These are phyloP conservation scores for Neoseiulus cucumeris DNA, from an alignment of 1,140 invertebrate species.

Conservation along the genomic window DNA sequence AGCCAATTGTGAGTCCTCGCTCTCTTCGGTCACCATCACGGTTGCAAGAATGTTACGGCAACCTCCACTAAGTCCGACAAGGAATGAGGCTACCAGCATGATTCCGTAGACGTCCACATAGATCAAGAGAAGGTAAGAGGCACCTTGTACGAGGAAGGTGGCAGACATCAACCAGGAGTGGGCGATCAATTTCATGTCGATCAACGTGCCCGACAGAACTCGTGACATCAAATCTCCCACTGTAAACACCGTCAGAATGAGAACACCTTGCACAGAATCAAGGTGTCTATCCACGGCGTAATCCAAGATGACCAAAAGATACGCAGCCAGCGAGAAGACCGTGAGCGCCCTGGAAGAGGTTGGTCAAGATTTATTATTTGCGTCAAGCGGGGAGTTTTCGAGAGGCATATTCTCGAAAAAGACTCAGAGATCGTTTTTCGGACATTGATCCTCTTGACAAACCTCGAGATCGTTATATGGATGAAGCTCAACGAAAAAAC, in stretches of 20 bases:
- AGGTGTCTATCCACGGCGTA: background rate
- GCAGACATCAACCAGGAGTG: background rate
- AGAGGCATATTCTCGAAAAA: background rate
- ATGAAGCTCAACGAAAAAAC: background rate
- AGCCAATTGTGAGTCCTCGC: background rate
- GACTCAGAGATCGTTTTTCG: background rate
- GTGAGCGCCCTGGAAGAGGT: background rate
- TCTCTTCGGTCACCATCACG: background rate
- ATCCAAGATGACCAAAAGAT: background rate
- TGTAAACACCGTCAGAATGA: background rate
- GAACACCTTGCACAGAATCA: background rate
- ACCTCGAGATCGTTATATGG: slow-evolving; percentile 1
- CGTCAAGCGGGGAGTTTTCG: background rate
- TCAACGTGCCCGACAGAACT: background rate
- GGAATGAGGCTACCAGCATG: background rate
- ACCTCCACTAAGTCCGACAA: background rate
- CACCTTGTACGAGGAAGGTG: background rate
- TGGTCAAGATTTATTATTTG: background rate
- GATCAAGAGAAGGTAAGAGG: background rate
- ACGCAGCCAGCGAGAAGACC: background rate
- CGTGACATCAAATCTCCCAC: background rate
- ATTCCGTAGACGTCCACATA: background rate
- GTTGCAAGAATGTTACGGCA: background rate
- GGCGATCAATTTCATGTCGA: background rate
- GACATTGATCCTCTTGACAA: background rate